Base-by-base conservation (phyloP, 2,888 invertebrate genomes). In the Mactromeris polynyma region DNA sequence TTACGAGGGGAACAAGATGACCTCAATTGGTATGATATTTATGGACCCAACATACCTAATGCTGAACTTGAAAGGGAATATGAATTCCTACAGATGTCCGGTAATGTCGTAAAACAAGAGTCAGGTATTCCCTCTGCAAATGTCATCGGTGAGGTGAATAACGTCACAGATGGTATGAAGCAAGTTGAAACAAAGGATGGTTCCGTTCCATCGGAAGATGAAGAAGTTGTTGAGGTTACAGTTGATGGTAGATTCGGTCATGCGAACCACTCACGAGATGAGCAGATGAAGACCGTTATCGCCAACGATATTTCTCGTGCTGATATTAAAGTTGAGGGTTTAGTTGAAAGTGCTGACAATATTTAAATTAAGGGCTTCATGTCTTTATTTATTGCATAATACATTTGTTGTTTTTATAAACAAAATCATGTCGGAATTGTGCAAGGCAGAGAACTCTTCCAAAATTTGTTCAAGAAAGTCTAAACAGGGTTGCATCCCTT, bases 1-100 rank as follows among this genome's bases (percentile, higher is more conserved):
- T 82, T 95, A 64, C 91, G 92, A 58, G 95, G 94, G 26, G 95
- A 95, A 38, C 89, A 92, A n/a, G 95, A 95, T 85, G 95, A 95
- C 58, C 86, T 92, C 58, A 93, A 89, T 42, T 93, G 91, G 91
- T 91, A 93, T 79, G 92, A 93, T 73, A 90, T 93, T 14, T 93
- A 93, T 73, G 94, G 93, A 14, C 93, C 93, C 0, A 86, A 87
- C 81, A 84, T 92, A 81, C 94, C 94, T 1, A 84, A 90, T 81
- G 90, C 90, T 38, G 90, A 89, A 51, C 87, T 81, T 17, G 93
- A 93, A 26, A 86, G 88, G 31, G 90, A 89, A 81, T 58, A 81
- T 21, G 82, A 82, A 26, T 33, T 64, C 31, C 31, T 42, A 1
- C 46, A 73, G 58, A 80, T 73, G 73, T 33, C 33, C 2, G 36